Evolutionary conservation across 2,888 invertebrate genomes (phyloP).

Genomic region (Ectobius pallidus): DNA sequence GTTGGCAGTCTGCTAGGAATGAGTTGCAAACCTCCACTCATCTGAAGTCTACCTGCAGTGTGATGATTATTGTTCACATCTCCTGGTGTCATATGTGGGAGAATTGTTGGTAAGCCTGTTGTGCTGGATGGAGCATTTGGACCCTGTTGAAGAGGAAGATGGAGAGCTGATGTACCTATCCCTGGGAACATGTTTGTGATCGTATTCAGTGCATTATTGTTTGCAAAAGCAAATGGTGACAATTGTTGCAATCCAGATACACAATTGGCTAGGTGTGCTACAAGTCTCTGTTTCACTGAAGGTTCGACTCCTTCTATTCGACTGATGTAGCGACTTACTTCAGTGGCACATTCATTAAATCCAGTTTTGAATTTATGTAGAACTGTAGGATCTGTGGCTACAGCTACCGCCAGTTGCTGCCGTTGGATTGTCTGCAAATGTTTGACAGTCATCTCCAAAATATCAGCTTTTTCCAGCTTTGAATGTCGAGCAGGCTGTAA

Average conservation of each 20-base stretch:
- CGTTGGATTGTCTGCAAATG: constrained; percentile 89
- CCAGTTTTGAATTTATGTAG: constrained; percentile 85
- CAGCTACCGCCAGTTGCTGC: constrained; percentile 82
- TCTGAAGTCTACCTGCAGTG: constrained; percentile 51
- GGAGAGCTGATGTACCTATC: constrained; percentile 21
- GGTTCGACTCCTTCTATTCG: constrained; percentile 76
- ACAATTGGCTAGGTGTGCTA: constrained; percentile 78
- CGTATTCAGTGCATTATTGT: constrained; percentile 34
- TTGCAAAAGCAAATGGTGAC: constrained; percentile 53
- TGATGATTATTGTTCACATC: constrained; percentile 46
- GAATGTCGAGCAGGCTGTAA: constrained; percentile 88
- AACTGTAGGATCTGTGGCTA: constrained; percentile 83
- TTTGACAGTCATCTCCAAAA: constrained; percentile 92
- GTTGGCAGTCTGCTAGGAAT: constrained; percentile 82
- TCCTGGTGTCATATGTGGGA: constrained; percentile 20
- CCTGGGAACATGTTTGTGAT: constrained; percentile 2
- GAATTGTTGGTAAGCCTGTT: constrained; percentile 30
- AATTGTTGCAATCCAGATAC: constrained; percentile 61
- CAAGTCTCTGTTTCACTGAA: constrained; percentile 71
- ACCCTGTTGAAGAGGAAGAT: constrained; percentile 46
- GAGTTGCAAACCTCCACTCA: constrained; percentile 70
- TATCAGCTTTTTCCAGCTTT: constrained; percentile 95
- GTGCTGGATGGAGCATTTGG: constrained; percentile 45
- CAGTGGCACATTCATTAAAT: constrained; percentile 86
- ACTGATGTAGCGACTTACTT: constrained; percentile 69